phyloP scores from a whole-genome alignment of 2,888 invertebrate genomes.

The Cerastoderma edule region DNA sequence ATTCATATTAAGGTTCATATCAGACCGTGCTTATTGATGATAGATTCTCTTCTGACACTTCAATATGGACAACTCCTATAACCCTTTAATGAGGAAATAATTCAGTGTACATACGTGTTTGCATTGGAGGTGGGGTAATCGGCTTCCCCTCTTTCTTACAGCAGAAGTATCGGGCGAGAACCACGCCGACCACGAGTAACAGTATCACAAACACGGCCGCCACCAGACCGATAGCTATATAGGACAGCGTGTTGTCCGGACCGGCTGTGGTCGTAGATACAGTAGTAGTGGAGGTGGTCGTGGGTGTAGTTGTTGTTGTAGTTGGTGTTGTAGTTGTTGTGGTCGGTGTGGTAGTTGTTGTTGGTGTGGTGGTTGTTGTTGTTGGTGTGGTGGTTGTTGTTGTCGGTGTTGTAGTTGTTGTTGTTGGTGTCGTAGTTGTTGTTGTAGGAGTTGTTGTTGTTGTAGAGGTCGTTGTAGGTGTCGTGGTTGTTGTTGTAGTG shows the following conservation, averaged over 20 bases:
- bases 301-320: slow-evolving; percentile 16
- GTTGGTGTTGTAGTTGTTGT: slow-evolving; percentile 20
- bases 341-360: slow-evolving; percentile 18
- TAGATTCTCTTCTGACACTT: too few species aligned
- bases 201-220: slow-evolving; percentile 5
- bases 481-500: slow-evolving; percentile 17
- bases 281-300: slow-evolving; percentile 17
- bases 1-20: too few species aligned
- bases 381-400: slow-evolving; percentile 21
- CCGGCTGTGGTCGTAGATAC: slow-evolving; percentile 6
- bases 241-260: slow-evolving; percentile 22
- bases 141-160: slow-evolving; percentile 16
- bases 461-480: slow-evolving; percentile 16
- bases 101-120: slow-evolving; percentile 15
- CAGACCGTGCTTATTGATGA: too few species aligned
- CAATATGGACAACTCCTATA: too few species aligned
- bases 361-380: slow-evolving; percentile 13
- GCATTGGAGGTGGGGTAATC: background rate
- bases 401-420: slow-evolving; percentile 7
- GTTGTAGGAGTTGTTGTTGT: slow-evolving; percentile 22
- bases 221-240: slow-evolving; percentile 14
- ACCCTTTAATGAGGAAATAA: too few species aligned
- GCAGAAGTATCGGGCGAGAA: slow-evolving; percentile 12
- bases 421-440: slow-evolving; percentile 19
- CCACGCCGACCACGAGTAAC: slow-evolving; percentile 1